phyloP scores from a whole-genome alignment of 2,113 vertebrate genomes.

The Heloderma charlesbogerti region DNA sequence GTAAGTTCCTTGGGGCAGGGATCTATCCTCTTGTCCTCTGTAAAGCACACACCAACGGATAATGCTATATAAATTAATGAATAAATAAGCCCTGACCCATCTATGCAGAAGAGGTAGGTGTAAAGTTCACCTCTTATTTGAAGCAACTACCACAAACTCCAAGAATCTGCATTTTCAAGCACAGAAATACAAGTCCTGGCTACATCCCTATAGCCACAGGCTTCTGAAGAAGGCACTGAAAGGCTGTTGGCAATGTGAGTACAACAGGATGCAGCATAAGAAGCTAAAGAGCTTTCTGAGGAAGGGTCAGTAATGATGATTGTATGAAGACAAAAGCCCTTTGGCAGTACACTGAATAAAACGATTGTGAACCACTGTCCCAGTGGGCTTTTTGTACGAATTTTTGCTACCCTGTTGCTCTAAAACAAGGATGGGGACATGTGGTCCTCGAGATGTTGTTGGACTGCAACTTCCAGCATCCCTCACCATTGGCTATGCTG shows the following conservation, averaged over 20 bases:
- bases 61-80: no score
- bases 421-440: conserved; percentile 24
- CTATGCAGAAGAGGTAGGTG: no score
- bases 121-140: background rate
- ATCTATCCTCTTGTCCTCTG: background rate
- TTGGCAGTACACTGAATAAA: background rate
- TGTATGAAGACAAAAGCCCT: background rate
- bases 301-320: background rate
- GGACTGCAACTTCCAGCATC: no score
- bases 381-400: conserved; percentile 32
- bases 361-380: background rate
- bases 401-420: conserved; percentile 73
- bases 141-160: background rate
- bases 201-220: background rate
- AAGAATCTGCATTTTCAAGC: background rate
- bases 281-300: background rate
- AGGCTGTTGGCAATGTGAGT: conserved; percentile 32
- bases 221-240: background rate
- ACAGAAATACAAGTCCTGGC: background rate
- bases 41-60: no score
- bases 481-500: no score
- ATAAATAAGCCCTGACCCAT: no score
- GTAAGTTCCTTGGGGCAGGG: no score
- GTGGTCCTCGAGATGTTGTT: no score
- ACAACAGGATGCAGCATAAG: background rate